Conservation (phyloP, 2,888 invertebrate genomes). For the Tachystola acroxantha region DNA sequence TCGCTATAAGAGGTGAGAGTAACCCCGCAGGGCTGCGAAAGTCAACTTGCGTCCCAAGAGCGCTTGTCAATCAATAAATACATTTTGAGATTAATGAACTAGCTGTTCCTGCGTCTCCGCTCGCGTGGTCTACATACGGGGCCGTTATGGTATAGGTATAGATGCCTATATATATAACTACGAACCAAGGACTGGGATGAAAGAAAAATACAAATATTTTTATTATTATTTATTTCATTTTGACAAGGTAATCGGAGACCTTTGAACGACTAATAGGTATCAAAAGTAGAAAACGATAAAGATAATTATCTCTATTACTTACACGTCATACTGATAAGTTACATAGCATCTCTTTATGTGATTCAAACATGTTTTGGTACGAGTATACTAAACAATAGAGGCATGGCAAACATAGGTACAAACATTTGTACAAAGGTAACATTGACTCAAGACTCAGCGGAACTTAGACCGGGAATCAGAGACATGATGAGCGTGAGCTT, state of each 20-base stretch:
- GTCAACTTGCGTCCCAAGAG: too few species aligned
- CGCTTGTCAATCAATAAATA: too few species aligned
- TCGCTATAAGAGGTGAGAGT: too few species aligned
- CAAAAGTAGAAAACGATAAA: conserved; percentile 73
- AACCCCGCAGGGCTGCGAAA: too few species aligned
- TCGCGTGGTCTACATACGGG: too few species aligned
- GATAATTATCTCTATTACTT: conserved; percentile 64
- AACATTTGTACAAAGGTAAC: conserved; percentile 40
- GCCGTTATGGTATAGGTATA: too few species aligned
- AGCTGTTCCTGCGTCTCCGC: too few species aligned
- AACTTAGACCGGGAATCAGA: too few species aligned
- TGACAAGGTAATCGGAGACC: conserved; percentile 76
- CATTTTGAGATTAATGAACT: too few species aligned
- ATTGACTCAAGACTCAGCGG: conserved; percentile 28
- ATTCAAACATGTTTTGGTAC: conserved; percentile 52
- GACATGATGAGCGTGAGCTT: too few species aligned
- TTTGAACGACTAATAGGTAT: conserved; percentile 70
- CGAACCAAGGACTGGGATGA: too few species aligned
- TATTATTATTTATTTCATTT: conserved; percentile 73
- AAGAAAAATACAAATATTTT: conserved; percentile 42
- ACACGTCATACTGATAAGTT: conserved; percentile 59
- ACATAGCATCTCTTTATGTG: conserved; percentile 59
- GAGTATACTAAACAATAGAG: conserved; percentile 32
- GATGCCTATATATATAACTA: too few species aligned
- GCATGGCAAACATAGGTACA: conserved; percentile 25